Evolutionary conservation across 2,113 vertebrate genomes (phyloP), one percentile per base, ranked within the genome.

Genomic region (Aptenodytes forsteri): DNA sequence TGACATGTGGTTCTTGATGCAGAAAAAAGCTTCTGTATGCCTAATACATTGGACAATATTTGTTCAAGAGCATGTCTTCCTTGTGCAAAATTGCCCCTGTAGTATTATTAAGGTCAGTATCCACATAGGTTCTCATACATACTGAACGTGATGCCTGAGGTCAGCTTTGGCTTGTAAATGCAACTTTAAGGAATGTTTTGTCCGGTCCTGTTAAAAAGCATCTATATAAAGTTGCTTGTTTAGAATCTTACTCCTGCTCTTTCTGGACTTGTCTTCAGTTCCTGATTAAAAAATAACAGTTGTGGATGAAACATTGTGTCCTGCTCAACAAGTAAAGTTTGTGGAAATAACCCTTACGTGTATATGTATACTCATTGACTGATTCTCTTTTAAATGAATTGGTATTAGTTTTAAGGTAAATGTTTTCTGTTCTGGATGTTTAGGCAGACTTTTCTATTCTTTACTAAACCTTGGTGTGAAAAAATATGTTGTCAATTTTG

Each of bases 41-140:
- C 62, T 96, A 96, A 96, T 90, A 96, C 22, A 70, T 85, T 94
- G 94, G 94, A 96, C 97, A 88, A 90, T 29, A 88, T 93, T 97
- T 96, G 87, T 87, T 90, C 25, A 56, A 85, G 78, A 93, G 58
- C 70, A 55, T 0, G 10, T 85, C 66, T 76, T 58, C 65, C 27
- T 15, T 22, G 3, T 69, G 70, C 58, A 89, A 11, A 76, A 89
- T 72, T 91, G 6, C 49, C 66, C 36, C 56, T 40, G 54, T 93
- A 16, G 50, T 52, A 49, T 5, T 82, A 76, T 76, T 93, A 76
- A 77, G 83, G 84, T 87, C 89, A 83, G 32, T 47, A 89, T 79
- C 66, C 50, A 11, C 8, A 4, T 55, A 93, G 84, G 81, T 91
- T 92, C 67, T 95, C 27, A n/a, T 94, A 49, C 15, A 18, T 71